Evolutionary conservation across 1,140 invertebrate genomes (phyloP).

Genomic region (Parapsyche elsis): DNA sequence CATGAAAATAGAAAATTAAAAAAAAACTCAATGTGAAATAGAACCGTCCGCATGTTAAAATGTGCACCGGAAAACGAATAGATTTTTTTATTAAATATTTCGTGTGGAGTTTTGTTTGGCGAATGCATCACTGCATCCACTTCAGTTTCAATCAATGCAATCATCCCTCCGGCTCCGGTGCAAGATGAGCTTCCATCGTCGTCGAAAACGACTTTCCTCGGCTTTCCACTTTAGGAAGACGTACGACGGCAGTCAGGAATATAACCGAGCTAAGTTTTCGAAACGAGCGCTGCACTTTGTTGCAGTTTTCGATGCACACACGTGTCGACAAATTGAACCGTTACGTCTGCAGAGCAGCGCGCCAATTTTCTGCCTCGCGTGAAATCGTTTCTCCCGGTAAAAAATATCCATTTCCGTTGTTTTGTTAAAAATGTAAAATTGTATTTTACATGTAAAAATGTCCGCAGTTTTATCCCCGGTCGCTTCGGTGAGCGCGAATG

Average conservation of each 20-base stretch:
- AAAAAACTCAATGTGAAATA: too few relatives aligned
- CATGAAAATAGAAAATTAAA: too few relatives aligned
- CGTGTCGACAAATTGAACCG: slow-evolving; percentile 17
- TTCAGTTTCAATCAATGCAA: slow-evolving; percentile 47
- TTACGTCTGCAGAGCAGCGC: background rate
- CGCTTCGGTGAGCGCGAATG: background rate
- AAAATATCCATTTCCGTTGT: too few relatives aligned
- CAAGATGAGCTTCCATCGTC: background rate
- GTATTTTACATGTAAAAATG: too few relatives aligned
- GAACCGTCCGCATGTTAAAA: too few relatives aligned
- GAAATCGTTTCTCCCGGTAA: too few relatives aligned
- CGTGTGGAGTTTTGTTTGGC: too few relatives aligned
- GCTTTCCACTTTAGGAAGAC: background rate
- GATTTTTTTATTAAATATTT: too few relatives aligned
- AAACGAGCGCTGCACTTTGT: background rate
- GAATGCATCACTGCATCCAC: background rate
- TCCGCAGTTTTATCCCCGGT: too few relatives aligned
- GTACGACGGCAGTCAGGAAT: background rate
- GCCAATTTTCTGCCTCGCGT: too few relatives aligned
- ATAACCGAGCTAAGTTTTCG: background rate
- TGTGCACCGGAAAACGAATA: too few relatives aligned
- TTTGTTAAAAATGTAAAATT: too few relatives aligned
- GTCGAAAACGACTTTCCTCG: slow-evolving; percentile 5
- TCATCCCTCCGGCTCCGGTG: slow-evolving; percentile 15
- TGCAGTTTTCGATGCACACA: slow-evolving; percentile 13